phyloP scores from a whole-genome alignment of 2,888 invertebrate species.

The Physocephala rufipes region DNA sequence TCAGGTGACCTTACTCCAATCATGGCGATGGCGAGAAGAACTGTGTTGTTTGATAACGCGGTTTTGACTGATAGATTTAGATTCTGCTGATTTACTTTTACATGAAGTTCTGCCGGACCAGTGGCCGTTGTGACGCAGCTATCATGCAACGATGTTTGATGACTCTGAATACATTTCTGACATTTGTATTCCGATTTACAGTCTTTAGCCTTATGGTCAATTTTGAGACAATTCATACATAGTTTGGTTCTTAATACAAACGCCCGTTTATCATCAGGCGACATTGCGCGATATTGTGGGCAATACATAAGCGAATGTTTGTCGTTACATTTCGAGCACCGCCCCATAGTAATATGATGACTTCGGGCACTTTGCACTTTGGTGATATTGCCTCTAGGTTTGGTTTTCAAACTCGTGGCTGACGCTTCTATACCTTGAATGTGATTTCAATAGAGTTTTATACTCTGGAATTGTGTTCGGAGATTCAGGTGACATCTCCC shows the following conservation, averaged over 20 bases:
- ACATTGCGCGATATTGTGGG: constrained; percentile 30
- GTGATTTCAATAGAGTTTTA: constrained; percentile 28
- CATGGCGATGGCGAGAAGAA: constrained; percentile 35
- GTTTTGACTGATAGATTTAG: neutral
- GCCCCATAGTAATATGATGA: constrained; percentile 32
- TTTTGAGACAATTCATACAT: constrained; percentile 39
- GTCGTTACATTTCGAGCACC: constrained; percentile 31
- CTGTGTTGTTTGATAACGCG: neutral
- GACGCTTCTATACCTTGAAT: constrained; percentile 37
- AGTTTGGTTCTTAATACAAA: constrained; percentile 28
- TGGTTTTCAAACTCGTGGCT: constrained; percentile 1
- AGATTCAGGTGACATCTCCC: constrained; percentile 37
- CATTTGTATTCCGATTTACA: constrained; percentile 32
- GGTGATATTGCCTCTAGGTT: neutral
- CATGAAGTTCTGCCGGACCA: constrained; percentile 11
- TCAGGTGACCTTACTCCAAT: constrained; percentile 26
- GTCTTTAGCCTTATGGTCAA: constrained; percentile 17
- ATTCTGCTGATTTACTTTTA: constrained; percentile 7
- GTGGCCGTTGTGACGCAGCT: neutral
- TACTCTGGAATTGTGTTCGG: constrained; percentile 33
- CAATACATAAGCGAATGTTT: constrained; percentile 38
- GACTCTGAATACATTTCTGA: constrained; percentile 25
- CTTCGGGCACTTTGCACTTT: constrained; percentile 22
- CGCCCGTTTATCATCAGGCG: constrained; percentile 24
- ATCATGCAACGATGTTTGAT: constrained; percentile 13